A percentile compares a stretch with the other conserved stretches of the same genome.
Evolutionary conservation across 2,113 vertebrate species (phyloP).

Genomic region (Dicerorhinus sumatrensis): DNA sequence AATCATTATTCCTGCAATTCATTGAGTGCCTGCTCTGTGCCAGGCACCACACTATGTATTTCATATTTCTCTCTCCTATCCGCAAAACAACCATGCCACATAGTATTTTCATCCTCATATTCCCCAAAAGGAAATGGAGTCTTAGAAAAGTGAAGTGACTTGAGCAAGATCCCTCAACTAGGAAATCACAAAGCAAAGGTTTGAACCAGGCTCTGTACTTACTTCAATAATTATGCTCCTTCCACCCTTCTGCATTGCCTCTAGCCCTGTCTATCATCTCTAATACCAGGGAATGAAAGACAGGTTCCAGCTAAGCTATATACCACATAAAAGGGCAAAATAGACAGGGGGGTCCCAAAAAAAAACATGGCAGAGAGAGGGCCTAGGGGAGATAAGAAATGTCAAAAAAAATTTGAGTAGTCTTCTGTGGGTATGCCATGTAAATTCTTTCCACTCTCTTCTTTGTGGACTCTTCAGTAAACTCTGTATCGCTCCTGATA

Average conservation of each 20-base stretch:
- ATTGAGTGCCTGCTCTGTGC: neutral
- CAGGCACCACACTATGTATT: neutral
- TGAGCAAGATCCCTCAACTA: neutral
- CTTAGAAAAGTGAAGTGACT: conserved; percentile 9
- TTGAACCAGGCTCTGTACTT: neutral
- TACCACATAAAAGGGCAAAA: neutral
- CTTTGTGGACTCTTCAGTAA: neutral
- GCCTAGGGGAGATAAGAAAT: neutral
- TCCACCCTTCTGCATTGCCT: neutral
- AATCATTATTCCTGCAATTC: neutral
- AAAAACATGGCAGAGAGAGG: neutral
- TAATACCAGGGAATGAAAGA: neutral
- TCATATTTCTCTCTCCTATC: neutral
- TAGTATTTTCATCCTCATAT: neutral
- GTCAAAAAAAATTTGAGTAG: neutral
- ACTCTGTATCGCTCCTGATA: neutral
- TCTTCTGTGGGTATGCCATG: neutral
- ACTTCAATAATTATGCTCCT: neutral
- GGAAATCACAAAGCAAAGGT: neutral
- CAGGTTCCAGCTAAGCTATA: neutral
- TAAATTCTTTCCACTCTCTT: neutral
- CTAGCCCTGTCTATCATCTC: neutral
- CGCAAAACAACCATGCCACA: neutral
- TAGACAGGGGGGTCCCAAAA: neutral
- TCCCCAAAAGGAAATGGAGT: neutral